A percentile compares a stretch with the other conserved stretches of the same genome.
phyloP scores from a whole-genome alignment of 2,113 vertebrate species.

The Thamnophis sirtalis region DNA sequence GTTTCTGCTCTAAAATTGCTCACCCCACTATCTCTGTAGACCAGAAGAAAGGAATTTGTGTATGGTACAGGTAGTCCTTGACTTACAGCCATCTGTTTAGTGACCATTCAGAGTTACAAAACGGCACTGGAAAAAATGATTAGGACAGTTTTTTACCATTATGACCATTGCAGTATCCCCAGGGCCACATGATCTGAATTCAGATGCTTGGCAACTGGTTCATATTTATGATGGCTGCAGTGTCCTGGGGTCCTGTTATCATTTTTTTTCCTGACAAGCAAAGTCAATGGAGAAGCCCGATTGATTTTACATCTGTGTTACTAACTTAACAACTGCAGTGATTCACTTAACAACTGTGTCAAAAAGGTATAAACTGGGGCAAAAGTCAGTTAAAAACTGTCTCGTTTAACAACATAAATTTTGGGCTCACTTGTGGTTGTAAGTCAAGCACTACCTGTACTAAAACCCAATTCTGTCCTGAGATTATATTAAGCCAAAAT shows the following conservation, averaged over 20 bases:
- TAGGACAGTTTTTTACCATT: neutral
- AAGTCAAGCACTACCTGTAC: neutral
- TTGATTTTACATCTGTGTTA: neutral
- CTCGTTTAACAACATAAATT: neutral
- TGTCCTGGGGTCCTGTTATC: neutral
- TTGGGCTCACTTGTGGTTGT: neutral
- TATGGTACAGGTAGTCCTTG: neutral
- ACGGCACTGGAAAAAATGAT: neutral
- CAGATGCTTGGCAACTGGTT: neutral
- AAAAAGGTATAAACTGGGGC: neutral
- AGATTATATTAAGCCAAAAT: neutral
- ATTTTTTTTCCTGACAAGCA: neutral
- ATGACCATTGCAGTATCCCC: neutral
- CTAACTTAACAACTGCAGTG: neutral
- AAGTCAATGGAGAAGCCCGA: neutral
- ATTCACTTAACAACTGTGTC: neutral
- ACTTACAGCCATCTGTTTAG: neutral
- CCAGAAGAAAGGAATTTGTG: neutral
- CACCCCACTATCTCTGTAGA: too few species aligned
- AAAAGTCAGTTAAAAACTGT: neutral
- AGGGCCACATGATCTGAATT: neutral
- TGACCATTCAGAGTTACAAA: neutral
- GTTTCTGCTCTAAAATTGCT: too few species aligned
- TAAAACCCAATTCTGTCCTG: neutral
- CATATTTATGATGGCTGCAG: neutral